Base-by-base conservation (phyloP, 2,888 invertebrate species). In the Temnothorax unifasciatus region DNA sequence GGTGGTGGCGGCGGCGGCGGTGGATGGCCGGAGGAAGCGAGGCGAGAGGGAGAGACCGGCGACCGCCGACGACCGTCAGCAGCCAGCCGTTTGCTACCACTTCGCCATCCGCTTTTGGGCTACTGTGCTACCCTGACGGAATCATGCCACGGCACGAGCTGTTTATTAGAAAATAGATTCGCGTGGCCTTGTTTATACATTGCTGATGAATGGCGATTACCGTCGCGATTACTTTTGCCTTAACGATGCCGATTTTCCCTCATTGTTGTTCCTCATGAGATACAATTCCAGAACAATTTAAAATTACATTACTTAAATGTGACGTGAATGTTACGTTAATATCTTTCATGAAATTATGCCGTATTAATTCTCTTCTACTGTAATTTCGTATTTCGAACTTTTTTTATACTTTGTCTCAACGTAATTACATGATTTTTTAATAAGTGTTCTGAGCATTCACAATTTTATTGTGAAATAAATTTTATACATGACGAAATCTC, bases 101-200 rank as follows among this genome's bases (percentile, higher is more conserved):
- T 76, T 81, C 85, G 54, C 75, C 38, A 47, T 44, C 74, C 83
- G 85, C 85, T 86, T 92, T 89, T 90, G 85, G 90, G 86, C 92
- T 92, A 90, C 90, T 91, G 88, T 88, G 87, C 87, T 87, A 88
- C 86, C 86, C 87, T 71, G 71, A 73, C 84, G 75, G 68, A 85
- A 74, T 82, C 79, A 84, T 64, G 76, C 64, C 81, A 85, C 66
- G 44, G 75, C 69, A 21, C 83, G 84, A 77, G 38, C 50, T 81
- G 64, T 85, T 85, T 79, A 77, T 73, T 79, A 77, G 59, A 34
- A 41, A 74, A 84, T 44, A 38, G 54, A 73, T 73, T 74, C 77
- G 29, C 47, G 44, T 34, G 8, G 41, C 29, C 69, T 68, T 68
- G 61, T 68, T 69, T 81, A 47, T 83, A 61, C 61, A 25, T 41